Evolutionary conservation across 2,113 vertebrate species (phyloP).

Genomic region (Pogonocichla stellata): DNA sequence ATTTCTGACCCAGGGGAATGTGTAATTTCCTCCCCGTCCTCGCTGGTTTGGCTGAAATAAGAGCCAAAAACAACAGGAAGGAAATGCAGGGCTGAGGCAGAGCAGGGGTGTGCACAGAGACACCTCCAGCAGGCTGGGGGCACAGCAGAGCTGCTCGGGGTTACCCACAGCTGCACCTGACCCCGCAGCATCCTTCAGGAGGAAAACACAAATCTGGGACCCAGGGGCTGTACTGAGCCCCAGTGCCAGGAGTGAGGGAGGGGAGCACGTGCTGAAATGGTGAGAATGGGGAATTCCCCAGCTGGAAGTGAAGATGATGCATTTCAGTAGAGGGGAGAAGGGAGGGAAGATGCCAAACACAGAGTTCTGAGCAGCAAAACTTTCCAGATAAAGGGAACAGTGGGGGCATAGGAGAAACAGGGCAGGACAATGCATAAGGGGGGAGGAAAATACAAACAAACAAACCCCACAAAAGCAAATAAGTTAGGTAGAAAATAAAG

Average conservation of each 20-base stretch:
- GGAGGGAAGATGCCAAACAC: not conserved
- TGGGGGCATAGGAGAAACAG: not conserved
- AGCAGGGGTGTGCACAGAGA: not conserved
- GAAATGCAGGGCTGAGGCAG: not conserved
- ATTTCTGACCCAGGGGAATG: not conserved
- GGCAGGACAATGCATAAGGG: not conserved
- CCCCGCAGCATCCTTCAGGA: not conserved
- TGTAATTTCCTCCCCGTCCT: constrained; percentile 19
- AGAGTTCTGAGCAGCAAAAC: not conserved
- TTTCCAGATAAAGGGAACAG: not conserved
- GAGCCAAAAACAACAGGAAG: not conserved
- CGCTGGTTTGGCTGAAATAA: not conserved
- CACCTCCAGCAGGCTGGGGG: not conserved
- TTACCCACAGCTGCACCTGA: not conserved
- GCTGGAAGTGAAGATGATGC: not conserved
- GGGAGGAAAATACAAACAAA: not conserved
- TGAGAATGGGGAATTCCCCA: not conserved
- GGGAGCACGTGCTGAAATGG: not conserved
- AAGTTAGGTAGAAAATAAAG: not conserved
- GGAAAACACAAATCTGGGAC: not conserved
- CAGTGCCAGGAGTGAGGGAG: not conserved
- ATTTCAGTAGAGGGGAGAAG: not conserved
- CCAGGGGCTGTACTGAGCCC: not conserved
- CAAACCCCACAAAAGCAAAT: not conserved
- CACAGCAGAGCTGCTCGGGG: not conserved